A percentile compares a stretch with the other conserved stretches of the same genome.
These are phyloP conservation scores for Muntiacus reevesi DNA, from an alignment of 2,113 vertebrate genomes.

Conservation along the genomic window DNA sequence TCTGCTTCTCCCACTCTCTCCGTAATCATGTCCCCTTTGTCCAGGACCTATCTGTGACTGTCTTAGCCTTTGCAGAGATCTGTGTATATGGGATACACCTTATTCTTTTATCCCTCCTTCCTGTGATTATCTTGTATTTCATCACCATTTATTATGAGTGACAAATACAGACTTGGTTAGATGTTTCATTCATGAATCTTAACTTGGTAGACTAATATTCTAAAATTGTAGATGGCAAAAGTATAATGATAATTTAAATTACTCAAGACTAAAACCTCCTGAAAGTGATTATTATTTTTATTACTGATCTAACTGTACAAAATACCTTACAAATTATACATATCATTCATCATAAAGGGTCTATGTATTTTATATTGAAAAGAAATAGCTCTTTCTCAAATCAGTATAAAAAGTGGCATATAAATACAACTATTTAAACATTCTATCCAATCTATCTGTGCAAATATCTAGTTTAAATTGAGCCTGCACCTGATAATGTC, in stretches of 20 bases:
- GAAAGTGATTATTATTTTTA: constrained; percentile 1
- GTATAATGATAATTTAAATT: background rate
- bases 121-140: background rate
- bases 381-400: background rate
- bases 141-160: background rate
- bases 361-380: background rate
- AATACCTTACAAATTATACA: background rate
- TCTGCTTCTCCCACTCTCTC: background rate
- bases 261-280: background rate
- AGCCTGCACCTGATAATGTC: background rate
- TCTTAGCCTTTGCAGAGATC: background rate
- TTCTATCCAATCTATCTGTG: background rate
- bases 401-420: background rate
- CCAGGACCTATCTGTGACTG: background rate
- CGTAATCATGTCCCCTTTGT: background rate
- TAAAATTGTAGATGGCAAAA: background rate
- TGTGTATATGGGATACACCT: background rate
- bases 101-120: background rate
- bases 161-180: background rate
- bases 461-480: constrained; percentile 12
- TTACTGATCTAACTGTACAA: background rate
- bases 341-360: background rate
- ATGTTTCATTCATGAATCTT: background rate
- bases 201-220: background rate
- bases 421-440: background rate